Evolutionary conservation across 2,113 vertebrate genomes (phyloP).

Genomic region (Cercocebus atys): DNA sequence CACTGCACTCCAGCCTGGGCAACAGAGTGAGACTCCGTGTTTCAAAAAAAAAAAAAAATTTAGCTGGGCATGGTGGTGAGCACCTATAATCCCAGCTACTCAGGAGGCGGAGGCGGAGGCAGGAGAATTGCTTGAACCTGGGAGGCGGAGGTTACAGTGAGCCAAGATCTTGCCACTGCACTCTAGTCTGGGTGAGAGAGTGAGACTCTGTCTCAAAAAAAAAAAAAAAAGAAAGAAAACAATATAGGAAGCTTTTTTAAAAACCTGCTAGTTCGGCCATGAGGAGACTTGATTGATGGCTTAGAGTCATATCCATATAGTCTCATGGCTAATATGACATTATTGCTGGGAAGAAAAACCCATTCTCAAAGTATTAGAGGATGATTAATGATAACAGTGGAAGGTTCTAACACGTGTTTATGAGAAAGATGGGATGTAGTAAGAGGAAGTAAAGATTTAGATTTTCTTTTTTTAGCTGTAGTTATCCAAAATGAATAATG

Average conservation of each 20-base stretch:
- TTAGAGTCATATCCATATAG: background rate
- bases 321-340: background rate
- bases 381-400: conserved; percentile 2
- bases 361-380: background rate
- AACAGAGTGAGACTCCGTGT: no score
- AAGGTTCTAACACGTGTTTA: background rate
- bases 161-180: no score
- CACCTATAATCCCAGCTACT: no score
- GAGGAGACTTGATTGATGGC: background rate
- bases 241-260: background rate
- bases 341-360: background rate
- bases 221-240: background rate
- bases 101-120: no score
- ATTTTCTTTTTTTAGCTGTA: background rate
- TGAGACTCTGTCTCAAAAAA: background rate
- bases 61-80: no score
- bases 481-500: background rate
- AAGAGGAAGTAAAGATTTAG: background rate
- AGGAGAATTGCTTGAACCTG: no score
- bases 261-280: background rate
- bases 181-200: no score
- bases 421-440: background rate
- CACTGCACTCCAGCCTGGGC: no score
- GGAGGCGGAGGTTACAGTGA: no score
- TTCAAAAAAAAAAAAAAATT: no score